These are phyloP conservation scores for Benitochromis conjunctus DNA, from an alignment of 2,113 vertebrate species.

Conservation along the genomic window DNA sequence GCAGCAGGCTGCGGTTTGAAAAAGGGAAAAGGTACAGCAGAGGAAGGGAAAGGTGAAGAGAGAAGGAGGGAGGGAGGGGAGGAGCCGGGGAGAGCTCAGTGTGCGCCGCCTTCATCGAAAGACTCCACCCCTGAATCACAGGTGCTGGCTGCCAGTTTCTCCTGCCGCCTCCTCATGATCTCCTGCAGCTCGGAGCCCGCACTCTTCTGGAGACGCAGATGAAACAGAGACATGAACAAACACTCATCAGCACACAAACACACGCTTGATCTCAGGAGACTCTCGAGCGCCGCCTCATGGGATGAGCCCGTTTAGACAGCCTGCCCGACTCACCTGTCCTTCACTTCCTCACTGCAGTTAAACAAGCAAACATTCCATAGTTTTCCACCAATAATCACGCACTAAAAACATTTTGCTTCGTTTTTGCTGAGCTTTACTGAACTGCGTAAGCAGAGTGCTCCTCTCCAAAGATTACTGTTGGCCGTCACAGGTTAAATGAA, in stretches of 20 bases:
- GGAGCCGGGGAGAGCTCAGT: constrained; percentile 67
- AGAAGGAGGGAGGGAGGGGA: not conserved
- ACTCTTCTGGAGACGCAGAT: constrained; percentile 68
- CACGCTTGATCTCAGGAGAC: not conserved
- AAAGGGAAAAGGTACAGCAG: not conserved
- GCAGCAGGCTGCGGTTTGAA: constrained; percentile 1
- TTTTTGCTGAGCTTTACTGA: not conserved
- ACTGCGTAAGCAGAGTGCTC: not conserved
- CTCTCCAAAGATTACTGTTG: not conserved
- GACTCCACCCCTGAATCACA: constrained; percentile 94
- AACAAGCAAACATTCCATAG: not conserved
- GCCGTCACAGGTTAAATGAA: not conserved
- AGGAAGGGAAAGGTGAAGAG: not conserved
- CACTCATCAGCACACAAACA: not conserved
- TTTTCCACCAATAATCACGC: not conserved
- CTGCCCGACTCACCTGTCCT: not conserved
- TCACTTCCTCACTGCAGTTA: not conserved
- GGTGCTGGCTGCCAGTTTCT: constrained; percentile 87
- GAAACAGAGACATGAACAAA: not conserved
- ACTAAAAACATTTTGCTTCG: not conserved
- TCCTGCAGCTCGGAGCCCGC: constrained; percentile 91
- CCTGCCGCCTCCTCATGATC: constrained; percentile 93
- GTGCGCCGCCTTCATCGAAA: constrained; percentile 89
- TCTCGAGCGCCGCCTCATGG: not conserved
- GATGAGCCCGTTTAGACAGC: not conserved